phyloP scores from a whole-genome alignment of 2,888 invertebrate genomes.

The Rhimphoctona megacephalus region DNA sequence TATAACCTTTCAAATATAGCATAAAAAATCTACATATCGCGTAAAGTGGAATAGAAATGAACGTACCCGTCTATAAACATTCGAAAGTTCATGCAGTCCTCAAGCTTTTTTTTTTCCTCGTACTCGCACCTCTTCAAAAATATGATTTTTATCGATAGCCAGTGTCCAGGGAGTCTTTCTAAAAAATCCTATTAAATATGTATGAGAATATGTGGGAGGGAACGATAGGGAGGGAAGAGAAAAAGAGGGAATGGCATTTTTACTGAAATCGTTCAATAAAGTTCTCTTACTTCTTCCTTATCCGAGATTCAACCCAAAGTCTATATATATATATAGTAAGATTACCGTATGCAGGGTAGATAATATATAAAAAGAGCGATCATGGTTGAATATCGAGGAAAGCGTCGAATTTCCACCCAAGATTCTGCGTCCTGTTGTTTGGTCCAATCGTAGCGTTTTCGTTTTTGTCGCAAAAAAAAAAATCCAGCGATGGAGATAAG shows the following conservation, averaged over 20 bases:
- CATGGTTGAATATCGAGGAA: conserved; percentile 39
- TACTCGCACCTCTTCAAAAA: background rate
- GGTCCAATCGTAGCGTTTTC: conserved; percentile 28
- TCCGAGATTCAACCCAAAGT: conserved; percentile 21
- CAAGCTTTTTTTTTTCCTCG: background rate
- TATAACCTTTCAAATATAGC: background rate
- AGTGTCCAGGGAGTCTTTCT: conserved; percentile 23
- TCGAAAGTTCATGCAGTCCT: background rate
- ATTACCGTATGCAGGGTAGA: conserved; percentile 11
- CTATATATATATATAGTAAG: conserved; percentile 12
- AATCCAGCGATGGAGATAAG: conserved; percentile 49
- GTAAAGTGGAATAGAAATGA: background rate
- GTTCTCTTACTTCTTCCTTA: conserved; percentile 36
- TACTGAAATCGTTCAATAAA: conserved; percentile 42
- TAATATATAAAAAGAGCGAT: conserved; percentile 37
- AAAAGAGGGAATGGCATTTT: conserved; percentile 10
- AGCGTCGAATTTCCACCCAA: conserved; percentile 41
- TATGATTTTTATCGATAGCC: conserved; percentile 41
- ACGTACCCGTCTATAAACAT: background rate
- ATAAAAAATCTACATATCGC: no score
- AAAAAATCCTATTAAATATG: conserved; percentile 36
- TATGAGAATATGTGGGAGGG: background rate
- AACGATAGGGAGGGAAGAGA: background rate
- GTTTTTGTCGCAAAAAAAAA: background rate
- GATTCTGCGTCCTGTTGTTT: conserved; percentile 29